Conservation (phyloP, 1,140 invertebrate species). For the Trichonephila clavipes region DNA sequence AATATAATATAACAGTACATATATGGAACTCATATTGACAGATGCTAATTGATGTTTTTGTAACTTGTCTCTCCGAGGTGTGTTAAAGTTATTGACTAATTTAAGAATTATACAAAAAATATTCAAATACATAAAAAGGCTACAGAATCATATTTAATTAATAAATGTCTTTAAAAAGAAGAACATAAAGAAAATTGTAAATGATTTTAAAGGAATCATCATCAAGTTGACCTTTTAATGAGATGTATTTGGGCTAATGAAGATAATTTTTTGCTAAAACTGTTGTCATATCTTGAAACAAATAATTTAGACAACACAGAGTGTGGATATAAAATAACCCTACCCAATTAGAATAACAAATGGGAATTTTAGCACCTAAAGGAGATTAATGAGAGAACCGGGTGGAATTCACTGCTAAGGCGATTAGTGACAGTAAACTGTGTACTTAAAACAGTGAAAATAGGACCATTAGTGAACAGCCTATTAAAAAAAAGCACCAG, state of each 20-base stretch:
- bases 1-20: too few species aligned
- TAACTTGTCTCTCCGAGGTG: too few species aligned
- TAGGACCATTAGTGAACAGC: neutral
- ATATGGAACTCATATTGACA: too few species aligned
- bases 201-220: too few species aligned
- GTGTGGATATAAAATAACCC: neutral
- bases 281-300: neutral
- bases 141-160: too few species aligned
- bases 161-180: too few species aligned
- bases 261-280: neutral
- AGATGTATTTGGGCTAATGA: constrained; percentile 3
- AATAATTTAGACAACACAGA: neutral
- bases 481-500: neutral
- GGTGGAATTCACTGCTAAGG: neutral
- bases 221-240: neutral
- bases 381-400: constrained; percentile 30
- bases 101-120: too few species aligned
- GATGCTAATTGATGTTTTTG: too few species aligned
- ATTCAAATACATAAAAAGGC: too few species aligned
- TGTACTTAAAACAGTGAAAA: neutral
- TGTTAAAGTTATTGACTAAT: too few species aligned
- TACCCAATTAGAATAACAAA: constrained; percentile 40
- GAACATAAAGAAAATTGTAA: too few species aligned
- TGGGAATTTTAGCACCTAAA: constrained; percentile 41
- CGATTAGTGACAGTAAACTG: constrained; percentile 9